Base-by-base conservation (phyloP, 1,140 invertebrate species). In the Hestina assimilis region DNA sequence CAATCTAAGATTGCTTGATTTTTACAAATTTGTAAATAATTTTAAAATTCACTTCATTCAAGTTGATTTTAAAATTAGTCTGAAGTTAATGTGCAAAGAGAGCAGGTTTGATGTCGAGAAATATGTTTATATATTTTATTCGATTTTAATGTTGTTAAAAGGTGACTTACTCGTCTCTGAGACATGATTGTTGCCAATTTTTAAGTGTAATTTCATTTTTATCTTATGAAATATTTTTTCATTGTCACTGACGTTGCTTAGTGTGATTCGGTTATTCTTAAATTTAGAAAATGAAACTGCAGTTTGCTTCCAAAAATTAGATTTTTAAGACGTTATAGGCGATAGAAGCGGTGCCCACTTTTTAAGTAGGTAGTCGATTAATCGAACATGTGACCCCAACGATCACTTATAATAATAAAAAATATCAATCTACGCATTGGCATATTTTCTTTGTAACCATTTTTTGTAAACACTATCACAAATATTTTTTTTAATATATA, bases 1-100 rank as follows among this genome's bases (percentile, higher is more conserved):
- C 79, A 59, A 83, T 86, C 67, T 46, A 77, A 84, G 79, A 86
- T 84, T 74, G 83, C 74, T 63, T 56, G 47, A 48, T 35, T 48
- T 41, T 60, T 38, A 19, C 14, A 15, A 38, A 38, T 38, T 56
- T 53, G 43, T 42, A 45, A 46, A 62, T 47, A 55, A 38, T 51
- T 53, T 38, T 54, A 45, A 55, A 54, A 43, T 45, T 41, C 6
- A 7, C 33, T 19, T 14, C 9, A 6, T 35, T 35, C 5, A 17
- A 35, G 17, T 41, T 41, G 21, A n/a, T n/a, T n/a, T 41, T 23
- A 9, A 11, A 42, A 23, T 20, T 47, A 38, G 24, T 48, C 14
- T 29, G 51, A 47, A 26, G 24, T 41, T 28, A 52, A 19, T 24
- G n/a, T 33, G 29, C 31, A 50, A 19, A 28, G 40, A 35, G 41